Base-by-base conservation (phyloP, 2,797 vertebrate genomes). In the Neostethus bicornis region DNA sequence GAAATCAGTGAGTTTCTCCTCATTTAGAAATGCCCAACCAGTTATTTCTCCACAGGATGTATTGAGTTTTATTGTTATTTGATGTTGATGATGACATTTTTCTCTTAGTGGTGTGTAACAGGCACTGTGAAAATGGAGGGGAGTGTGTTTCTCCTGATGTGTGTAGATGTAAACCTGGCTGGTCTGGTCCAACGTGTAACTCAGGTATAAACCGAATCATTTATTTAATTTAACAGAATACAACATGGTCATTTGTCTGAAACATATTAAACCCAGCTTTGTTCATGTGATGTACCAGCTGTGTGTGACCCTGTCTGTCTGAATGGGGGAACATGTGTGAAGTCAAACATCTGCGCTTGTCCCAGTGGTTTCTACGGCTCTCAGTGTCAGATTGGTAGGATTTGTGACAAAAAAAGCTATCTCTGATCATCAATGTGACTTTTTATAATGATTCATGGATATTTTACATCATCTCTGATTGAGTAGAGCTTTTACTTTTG, bases 61-160 rank as follows among this genome's bases (percentile, higher is more conserved):
- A 28, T 9, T 9, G 9, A 28, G 8, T 28, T 9, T 28, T 28
- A 28, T 28, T 28, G 6, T 5, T 38, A 19, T 4, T 2, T 17
- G 14, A n/a, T 31, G 28, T 5, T 41, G n/a, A 59, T n/a, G 1
- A 19, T 10, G 14, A 25, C 23, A 5, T 77, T 23, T 66, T 13
- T 70, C 19, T 71, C 41, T 70, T 51, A 97, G 96, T 96, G 94
- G 91, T 98, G 78, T 98, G 96, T 85, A 96, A 89, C 82, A 93
- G 91, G 29, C 94, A 97, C 78, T 98, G 95, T 87, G 95, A 98
- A 72, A 95, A 98, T 4, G 95, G 95, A 28, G 94, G 96, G 0
- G 51, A 92, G 55, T 97, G 95, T 53, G 75, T 94, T 47, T 85
- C 91, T 47, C 95, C 96, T 14, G 96, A 96, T 37, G 86, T 87